Evolutionary conservation across 2,888 invertebrate genomes (phyloP), one percentile per base, ranked within the genome.

Genomic region (Tholera decimalis): DNA sequence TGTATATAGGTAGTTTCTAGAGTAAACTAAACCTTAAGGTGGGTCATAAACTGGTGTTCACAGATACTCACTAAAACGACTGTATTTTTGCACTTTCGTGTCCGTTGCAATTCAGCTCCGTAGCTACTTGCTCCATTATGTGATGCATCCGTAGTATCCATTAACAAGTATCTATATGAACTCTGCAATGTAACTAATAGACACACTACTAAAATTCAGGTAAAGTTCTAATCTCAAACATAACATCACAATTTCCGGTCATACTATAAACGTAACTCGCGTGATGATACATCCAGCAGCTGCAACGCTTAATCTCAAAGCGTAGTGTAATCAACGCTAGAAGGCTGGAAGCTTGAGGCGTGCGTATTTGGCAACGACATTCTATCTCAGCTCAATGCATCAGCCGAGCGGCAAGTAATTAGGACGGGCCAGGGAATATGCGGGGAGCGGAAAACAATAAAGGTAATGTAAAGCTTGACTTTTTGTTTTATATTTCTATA

Each of bases 301-400:
- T 76, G 65, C 64, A 73, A 46, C 53, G 69, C 62, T 66, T 58
- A 71, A 59, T 77, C 39, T 69, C 41, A 63, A 70, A 65, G 65
- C 67, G 49, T 56, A 47, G 66, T 53, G 75, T 80, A 80, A 80
- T 80, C 79, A 80, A 78, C 76, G 79, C 62, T 58, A 58, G 41
- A 35, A 41, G 58, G 57, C 46, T 44, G 66, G 66, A 78, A 76
- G 65, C 71, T 76, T 63, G 76, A 72, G 72, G 64, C 73, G 55
- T 74, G 67, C 78, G 76, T 80, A 68, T 75, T 76, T 75, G 74
- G 79, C 65, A 76, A 61, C 75, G 68, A 68, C 74, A 67, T 74
- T 59, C 73, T 65, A 67, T 67, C 73, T 72, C 47, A 50, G 61
- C 67, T 73, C 62, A 73, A 65, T 77, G 80, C 66, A 70, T 78